Conservation (phyloP, 2,888 invertebrate genomes). For the Trichacis sp. region DNA sequence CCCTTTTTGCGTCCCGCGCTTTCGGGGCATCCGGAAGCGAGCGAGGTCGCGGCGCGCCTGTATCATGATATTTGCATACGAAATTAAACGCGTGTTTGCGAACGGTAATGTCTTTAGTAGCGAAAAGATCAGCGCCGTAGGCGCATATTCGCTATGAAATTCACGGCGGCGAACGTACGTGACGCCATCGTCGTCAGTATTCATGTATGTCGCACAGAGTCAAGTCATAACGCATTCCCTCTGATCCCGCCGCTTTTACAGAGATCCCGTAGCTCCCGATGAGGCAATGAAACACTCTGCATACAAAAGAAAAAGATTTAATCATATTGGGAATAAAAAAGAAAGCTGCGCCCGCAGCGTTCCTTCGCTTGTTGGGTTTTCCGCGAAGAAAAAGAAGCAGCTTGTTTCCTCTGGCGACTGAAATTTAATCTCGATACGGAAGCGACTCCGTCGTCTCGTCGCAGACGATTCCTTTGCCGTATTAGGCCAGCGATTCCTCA, state of each 20-base stretch:
- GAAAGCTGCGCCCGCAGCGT: background rate
- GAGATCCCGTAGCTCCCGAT: constrained; percentile 20
- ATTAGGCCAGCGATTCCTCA: constrained; percentile 29
- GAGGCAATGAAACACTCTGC: constrained; percentile 28
- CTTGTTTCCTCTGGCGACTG: background rate
- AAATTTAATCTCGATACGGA: constrained; percentile 39
- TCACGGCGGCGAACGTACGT: constrained; percentile 58
- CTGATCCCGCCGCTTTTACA: constrained; percentile 54
- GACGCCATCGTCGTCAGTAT: constrained; percentile 35
- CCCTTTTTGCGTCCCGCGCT: constrained; percentile 30
- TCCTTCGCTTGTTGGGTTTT: background rate
- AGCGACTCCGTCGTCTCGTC: constrained; percentile 40
- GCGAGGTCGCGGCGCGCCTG: constrained; percentile 41
- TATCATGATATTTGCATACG: constrained; percentile 64
- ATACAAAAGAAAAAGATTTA: constrained; percentile 13
- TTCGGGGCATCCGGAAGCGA: constrained; percentile 39
- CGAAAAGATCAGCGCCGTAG: constrained; percentile 61
- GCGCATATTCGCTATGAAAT: constrained; percentile 55
- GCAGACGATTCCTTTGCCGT: constrained; percentile 39
- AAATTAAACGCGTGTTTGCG: constrained; percentile 68
- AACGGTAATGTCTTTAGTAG: constrained; percentile 56
- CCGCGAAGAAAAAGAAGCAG: background rate
- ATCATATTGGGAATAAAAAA: constrained; percentile 19
- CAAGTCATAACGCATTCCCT: constrained; percentile 62
- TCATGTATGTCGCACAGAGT: constrained; percentile 49